Conservation (phyloP, 92 coral and sea anemone species). For the Phenganax subtilis region DNA sequence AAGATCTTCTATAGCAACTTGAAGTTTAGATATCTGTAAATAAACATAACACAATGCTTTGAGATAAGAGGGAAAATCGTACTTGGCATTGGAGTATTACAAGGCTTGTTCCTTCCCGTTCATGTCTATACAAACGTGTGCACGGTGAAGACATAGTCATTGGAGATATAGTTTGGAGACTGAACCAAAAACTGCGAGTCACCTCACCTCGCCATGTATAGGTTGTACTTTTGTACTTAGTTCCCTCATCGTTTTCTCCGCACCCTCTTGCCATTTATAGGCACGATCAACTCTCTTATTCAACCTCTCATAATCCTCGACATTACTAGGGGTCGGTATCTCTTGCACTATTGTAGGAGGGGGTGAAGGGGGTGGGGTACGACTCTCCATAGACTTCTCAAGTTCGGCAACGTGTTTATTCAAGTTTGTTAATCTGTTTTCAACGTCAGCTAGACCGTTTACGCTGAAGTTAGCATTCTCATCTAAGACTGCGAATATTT, state of each 20-base stretch:
- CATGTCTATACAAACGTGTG: too few relatives aligned
- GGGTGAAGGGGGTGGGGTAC: not conserved
- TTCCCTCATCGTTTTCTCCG: conserved; percentile 30
- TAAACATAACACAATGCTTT: not conserved
- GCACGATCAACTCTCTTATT: conserved; percentile 22
- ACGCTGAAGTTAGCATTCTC: conserved; percentile 60
- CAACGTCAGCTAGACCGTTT: conserved; percentile 87
- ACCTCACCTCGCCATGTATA: conserved; percentile 18
- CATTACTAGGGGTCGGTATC: not conserved
- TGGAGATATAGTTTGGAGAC: not conserved
- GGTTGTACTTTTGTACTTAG: conserved; percentile 24
- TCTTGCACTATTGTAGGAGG: not conserved
- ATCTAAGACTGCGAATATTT: conserved; percentile 62
- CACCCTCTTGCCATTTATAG: conserved; percentile 31
- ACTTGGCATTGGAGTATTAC: too few relatives aligned
- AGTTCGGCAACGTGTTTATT: conserved; percentile 63
- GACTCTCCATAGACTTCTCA: conserved; percentile 55
- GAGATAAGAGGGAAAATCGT: not conserved
- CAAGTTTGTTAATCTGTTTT: conserved; percentile 62
- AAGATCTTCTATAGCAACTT: conserved; percentile 58
- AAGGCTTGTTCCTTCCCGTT: too few relatives aligned
- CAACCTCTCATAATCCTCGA: conserved; percentile 22
- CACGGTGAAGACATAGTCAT: too few relatives aligned
- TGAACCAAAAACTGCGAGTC: not conserved
- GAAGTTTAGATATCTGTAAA: conserved; percentile 58